Conservation (phyloP, 2,797 vertebrate genomes). For the Etheostoma perlongum region DNA sequence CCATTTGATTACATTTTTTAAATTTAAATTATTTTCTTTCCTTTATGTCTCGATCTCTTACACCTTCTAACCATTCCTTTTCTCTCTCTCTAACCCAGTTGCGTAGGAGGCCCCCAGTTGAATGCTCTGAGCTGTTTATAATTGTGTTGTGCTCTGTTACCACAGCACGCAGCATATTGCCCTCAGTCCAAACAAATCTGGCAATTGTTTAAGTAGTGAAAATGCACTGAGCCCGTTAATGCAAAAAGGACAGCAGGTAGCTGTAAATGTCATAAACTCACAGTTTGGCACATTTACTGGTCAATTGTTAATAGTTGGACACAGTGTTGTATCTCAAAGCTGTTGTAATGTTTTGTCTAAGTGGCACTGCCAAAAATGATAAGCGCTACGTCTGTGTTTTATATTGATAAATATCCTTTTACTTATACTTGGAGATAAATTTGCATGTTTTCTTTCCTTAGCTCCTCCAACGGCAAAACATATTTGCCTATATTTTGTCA, state of each 20-base stretch:
- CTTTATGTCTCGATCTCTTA: background rate
- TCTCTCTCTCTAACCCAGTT: background rate
- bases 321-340: slow-evolving; percentile 1
- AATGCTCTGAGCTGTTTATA: slow-evolving; percentile 20
- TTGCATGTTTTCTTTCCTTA: slow-evolving; percentile 8
- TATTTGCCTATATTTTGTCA: background rate
- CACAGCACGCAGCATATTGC: slow-evolving; percentile 10
- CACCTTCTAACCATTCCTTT: slow-evolving; percentile 1
- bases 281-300: slow-evolving; percentile 22
- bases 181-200: slow-evolving; percentile 32
- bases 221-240: background rate
- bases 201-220: slow-evolving; percentile 16
- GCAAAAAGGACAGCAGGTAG: slow-evolving; percentile 5
- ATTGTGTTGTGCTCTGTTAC: slow-evolving; percentile 27
- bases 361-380: background rate
- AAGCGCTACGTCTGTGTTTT: background rate
- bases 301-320: slow-evolving; percentile 7
- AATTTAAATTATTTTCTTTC: background rate
- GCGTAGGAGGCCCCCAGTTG: slow-evolving; percentile 20
- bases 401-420: background rate
- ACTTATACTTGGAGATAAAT: background rate
- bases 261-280: slow-evolving; percentile 9
- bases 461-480: background rate
- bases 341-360: background rate
- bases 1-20: background rate